phyloP scores from a whole-genome alignment of 2,888 invertebrate species.

The Tryphoninae sp. region DNA sequence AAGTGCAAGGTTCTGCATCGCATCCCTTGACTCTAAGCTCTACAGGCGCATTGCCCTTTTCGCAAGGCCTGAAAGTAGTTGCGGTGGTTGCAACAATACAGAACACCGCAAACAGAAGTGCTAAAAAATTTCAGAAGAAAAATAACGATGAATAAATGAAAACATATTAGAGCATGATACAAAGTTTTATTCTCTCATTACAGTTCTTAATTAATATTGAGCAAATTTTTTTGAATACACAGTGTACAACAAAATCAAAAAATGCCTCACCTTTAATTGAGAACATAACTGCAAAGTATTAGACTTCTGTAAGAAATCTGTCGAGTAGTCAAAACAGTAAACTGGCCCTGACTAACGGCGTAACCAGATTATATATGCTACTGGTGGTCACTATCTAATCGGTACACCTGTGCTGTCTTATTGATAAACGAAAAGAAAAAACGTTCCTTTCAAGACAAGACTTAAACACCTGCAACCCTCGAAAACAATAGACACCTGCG shows the following conservation, averaged over 20 bases:
- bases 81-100: conserved; percentile 65
- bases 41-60: conserved; percentile 54
- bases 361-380: conserved; percentile 42
- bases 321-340: conserved; percentile 13
- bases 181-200: neutral
- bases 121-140: conserved; percentile 49
- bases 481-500: too few species aligned
- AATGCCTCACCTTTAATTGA: conserved; percentile 51
- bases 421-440: conserved; percentile 37
- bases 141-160: conserved; percentile 10
- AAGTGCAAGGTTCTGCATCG: conserved; percentile 64
- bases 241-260: neutral
- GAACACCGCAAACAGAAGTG: conserved; percentile 63
- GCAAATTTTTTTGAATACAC: neutral
- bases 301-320: neutral
- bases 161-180: neutral
- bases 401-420: neutral
- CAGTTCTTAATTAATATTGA: neutral
- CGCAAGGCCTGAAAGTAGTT: conserved; percentile 59
- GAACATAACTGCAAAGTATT: conserved; percentile 45
- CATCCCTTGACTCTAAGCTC: conserved; percentile 68
- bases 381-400: conserved; percentile 55
- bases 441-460: neutral
- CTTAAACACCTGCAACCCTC: neutral
- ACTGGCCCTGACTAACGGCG: conserved; percentile 12